A percentile compares a stretch with the other conserved stretches of the same genome.
Conservation (phyloP, 2,888 invertebrate genomes). For the Chrysolina oricalcia region DNA sequence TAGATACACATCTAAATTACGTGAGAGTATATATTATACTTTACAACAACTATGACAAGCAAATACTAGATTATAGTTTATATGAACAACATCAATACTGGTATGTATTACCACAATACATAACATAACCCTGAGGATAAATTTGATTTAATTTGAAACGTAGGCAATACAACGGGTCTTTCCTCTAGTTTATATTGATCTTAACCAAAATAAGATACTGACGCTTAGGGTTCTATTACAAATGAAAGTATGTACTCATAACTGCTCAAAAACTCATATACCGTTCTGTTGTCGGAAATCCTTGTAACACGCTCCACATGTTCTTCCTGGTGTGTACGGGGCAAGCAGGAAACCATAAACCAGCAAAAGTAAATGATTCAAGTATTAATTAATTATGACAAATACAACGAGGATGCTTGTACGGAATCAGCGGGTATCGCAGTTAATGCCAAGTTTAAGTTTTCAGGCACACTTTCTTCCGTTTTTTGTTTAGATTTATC, state of each 20-base stretch:
- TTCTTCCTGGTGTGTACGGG: constrained; percentile 33
- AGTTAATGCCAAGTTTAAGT: constrained; percentile 15
- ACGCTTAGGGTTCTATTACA: too few relatives aligned
- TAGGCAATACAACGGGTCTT: too few relatives aligned
- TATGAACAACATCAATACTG: too few relatives aligned
- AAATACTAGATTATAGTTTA: too few relatives aligned
- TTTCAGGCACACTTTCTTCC: constrained; percentile 28
- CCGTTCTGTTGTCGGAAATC: constrained; percentile 9
- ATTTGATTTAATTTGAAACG: too few relatives aligned
- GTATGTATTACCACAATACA: too few relatives aligned
- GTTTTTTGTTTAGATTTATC: neutral
- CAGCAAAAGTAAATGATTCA: constrained; percentile 32
- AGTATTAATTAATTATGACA: constrained; percentile 33
- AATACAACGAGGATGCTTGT: constrained; percentile 33
- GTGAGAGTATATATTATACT: too few relatives aligned
- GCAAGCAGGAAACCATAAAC: constrained; percentile 41
- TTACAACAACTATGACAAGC: too few relatives aligned
- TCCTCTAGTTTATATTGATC: too few relatives aligned
- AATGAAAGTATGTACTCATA: neutral
- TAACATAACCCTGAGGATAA: too few relatives aligned
- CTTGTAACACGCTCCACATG: constrained; percentile 9
- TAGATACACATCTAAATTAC: too few relatives aligned
- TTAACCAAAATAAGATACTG: too few relatives aligned
- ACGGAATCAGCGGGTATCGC: constrained; percentile 18
- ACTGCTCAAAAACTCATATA: constrained; percentile 12